Evolutionary conservation across 2,888 invertebrate genomes (phyloP).

Genomic region (Cantharis nigra): DNA sequence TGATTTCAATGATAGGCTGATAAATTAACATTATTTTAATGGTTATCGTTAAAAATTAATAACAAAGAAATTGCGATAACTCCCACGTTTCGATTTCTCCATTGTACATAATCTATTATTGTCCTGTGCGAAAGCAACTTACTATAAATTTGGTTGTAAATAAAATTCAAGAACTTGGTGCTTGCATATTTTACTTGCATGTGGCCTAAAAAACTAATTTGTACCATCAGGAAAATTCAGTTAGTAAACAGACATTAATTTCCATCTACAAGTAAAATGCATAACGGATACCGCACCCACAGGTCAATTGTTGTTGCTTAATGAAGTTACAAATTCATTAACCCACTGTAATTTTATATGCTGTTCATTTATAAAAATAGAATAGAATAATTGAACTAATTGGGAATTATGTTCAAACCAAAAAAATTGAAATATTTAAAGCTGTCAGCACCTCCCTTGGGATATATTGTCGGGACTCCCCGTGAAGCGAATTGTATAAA

Average conservation of each 20-base stretch:
- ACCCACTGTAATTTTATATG: constrained; percentile 9
- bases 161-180: neutral
- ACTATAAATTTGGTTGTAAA: neutral
- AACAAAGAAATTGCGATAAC: neutral
- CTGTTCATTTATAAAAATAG: constrained; percentile 13
- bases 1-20: neutral
- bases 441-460: neutral
- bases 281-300: constrained; percentile 17
- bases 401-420: neutral
- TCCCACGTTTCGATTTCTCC: constrained; percentile 4
- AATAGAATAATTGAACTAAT: neutral
- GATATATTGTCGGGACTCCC: neutral
- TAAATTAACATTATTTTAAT: neutral
- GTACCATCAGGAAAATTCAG: neutral
- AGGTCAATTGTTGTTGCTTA: constrained; percentile 2
- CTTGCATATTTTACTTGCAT: neutral
- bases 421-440: neutral
- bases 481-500: neutral
- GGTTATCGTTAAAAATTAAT: neutral
- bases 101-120: neutral
- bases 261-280: constrained; percentile 7
- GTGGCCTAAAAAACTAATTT: neutral
- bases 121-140: neutral
- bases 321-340: constrained; percentile 15
- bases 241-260: constrained; percentile 1